Base-by-base conservation (phyloP, 1,140 invertebrate genomes). In the Frieseomelitta varia region DNA sequence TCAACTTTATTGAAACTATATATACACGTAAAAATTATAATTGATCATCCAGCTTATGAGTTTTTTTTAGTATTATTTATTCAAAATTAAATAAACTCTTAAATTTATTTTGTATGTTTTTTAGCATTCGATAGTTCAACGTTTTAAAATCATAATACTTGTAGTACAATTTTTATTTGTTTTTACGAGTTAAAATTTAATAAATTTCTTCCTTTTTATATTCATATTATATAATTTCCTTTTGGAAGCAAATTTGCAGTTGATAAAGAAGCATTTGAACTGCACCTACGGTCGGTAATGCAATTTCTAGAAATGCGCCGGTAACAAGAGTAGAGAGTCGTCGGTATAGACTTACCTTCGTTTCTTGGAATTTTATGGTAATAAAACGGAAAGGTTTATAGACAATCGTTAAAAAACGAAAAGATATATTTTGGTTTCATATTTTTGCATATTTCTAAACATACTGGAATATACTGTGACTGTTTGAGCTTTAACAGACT, bases 321-420 rank as follows among this genome's bases (percentile, higher is more conserved):
- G 75, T 68, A 84, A 78, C 15, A 27, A 2, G 14, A 53, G 14
- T 47, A 14, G 4, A 1, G 55, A 6, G 19, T 47, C 19, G 78
- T 81, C 61, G 71, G 69, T 61, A 63, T 69, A n/a, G 39, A 85
- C 84, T 85, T 85, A 85, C 84, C 84, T 85, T 82, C 79, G 19
- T 27, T 27, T 58, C 27, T 69, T 34, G 14, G 17, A 27, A 11
- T 30, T 47, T 67, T 47, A 55, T 0, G 85, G 67, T 79, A 84
- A 69, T 86, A 89, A 86, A 75, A 63, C 74, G 86, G 80, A 39
- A 58, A 80, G 89, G 88, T 85, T 87, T 56, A 67, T 24, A 84
- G 77, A 55, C 78, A 30, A 21, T 55, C 19, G 34, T 34, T 65
- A 69, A 19, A 73, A 21, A 67, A 71, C 21, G n/a, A 34, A 67